Percentiles rank a stretch among this genome's conserved stretches.
phyloP scores from a whole-genome alignment of 2,888 invertebrate genomes.

The Cheilosia variabilis region DNA sequence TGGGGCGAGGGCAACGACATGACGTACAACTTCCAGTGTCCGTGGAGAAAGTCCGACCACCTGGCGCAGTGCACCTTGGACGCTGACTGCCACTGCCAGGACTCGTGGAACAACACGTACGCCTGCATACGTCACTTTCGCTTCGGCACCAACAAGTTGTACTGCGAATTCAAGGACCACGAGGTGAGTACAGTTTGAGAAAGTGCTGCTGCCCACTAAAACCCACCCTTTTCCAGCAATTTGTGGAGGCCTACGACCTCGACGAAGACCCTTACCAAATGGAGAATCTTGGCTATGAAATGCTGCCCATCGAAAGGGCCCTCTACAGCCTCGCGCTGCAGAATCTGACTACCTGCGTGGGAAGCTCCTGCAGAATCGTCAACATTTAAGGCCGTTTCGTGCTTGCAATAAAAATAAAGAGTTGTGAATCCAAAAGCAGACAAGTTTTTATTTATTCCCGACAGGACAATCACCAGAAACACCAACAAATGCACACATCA shows the following conservation, averaged over 20 bases:
- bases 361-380: constrained; percentile 78
- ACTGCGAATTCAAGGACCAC: constrained; percentile 84
- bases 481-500: background rate
- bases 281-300: constrained; percentile 85
- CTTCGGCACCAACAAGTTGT: constrained; percentile 81
- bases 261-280: constrained; percentile 89
- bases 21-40: constrained; percentile 87
- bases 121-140: constrained; percentile 89
- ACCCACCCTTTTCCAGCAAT: constrained; percentile 85
- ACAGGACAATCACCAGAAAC: background rate
- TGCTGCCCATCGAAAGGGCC: constrained; percentile 85
- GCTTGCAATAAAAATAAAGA: constrained; percentile 17
- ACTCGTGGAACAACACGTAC: constrained; percentile 92
- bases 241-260: constrained; percentile 91
- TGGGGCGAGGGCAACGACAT: constrained; percentile 89
- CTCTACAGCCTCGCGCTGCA: constrained; percentile 84
- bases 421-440: constrained; percentile 12
- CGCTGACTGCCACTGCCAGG: constrained; percentile 93
- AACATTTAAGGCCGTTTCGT: constrained; percentile 51
- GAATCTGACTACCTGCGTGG: constrained; percentile 81
- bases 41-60: constrained; percentile 84
- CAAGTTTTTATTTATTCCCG: background rate
- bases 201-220: background rate
- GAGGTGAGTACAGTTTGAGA: constrained; percentile 80
- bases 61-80: constrained; percentile 87